Evolutionary conservation across 2,113 vertebrate genomes (phyloP).

Genomic region (Poecilia latipinna): DNA sequence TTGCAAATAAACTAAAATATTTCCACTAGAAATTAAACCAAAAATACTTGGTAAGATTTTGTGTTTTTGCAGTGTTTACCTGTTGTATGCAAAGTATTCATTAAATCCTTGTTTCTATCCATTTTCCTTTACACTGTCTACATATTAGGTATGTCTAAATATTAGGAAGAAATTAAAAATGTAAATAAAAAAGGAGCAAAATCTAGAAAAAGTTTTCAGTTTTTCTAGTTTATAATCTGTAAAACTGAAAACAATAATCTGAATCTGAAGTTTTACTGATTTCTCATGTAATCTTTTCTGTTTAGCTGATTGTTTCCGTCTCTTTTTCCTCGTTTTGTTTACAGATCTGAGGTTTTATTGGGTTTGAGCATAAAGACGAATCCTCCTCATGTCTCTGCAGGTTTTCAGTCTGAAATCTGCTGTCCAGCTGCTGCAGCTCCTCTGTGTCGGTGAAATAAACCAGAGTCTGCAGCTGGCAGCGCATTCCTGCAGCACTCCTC

Average conservation of each 20-base stretch:
- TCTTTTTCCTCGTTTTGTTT: neutral
- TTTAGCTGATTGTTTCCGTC: neutral
- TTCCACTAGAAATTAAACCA: no score
- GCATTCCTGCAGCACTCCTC: conserved; percentile 58
- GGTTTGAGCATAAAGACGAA: neutral
- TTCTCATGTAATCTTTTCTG: neutral
- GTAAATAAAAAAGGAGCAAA: neutral
- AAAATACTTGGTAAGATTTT: no score
- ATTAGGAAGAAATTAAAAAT: no score
- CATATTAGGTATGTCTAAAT: no score
- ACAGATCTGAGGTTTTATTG: neutral
- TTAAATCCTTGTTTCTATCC: no score
- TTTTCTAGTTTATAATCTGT: neutral
- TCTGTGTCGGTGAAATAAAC: conserved; percentile 53
- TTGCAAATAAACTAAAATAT: no score
- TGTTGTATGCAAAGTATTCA: no score
- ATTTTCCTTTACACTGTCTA: no score
- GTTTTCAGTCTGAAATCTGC: neutral
- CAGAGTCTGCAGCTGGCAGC: conserved; percentile 60
- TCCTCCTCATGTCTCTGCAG: no score
- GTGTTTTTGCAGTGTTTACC: no score
- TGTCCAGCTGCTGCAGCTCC: neutral
- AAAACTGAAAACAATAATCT: neutral
- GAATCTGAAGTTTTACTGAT: no score
- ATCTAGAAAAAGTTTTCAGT: no score